Conservation (phyloP, 2,113 vertebrate species). For the Lophochroa leadbeateri region DNA sequence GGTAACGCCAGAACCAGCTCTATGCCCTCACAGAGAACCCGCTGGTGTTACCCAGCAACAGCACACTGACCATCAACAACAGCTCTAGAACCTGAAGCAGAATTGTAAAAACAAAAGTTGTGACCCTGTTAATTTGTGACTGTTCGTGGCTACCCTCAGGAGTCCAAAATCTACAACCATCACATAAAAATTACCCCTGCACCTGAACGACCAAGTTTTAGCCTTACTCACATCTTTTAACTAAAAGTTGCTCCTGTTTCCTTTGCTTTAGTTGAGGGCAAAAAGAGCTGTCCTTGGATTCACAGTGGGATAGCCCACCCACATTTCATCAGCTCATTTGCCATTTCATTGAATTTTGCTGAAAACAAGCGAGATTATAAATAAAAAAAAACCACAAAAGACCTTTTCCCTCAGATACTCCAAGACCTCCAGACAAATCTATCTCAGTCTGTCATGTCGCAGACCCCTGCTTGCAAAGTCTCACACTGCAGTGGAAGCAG, state of each 20-base stretch:
- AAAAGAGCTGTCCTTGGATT: neutral
- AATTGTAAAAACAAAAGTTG: neutral
- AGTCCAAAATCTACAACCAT: neutral
- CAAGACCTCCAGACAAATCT: neutral
- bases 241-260: neutral
- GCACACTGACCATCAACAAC: neutral
- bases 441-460: fast-evolving
- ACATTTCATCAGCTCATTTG: neutral
- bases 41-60: neutral
- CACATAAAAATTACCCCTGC: neutral
- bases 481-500: neutral
- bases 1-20: neutral
- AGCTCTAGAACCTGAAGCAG: neutral
- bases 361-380: neutral
- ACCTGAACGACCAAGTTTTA: neutral
- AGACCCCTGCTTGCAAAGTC: neutral
- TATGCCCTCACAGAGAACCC: neutral
- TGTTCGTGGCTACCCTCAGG: neutral
- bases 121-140: neutral
- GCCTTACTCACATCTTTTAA: neutral
- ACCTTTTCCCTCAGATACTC: neutral
- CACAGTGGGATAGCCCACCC: neutral
- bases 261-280: neutral
- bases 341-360: neutral
- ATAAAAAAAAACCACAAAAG: neutral